Evolutionary conservation across 2,113 vertebrate species (phyloP), one percentile per base, ranked within the genome.

Genomic region (Synodontis membranacea): DNA sequence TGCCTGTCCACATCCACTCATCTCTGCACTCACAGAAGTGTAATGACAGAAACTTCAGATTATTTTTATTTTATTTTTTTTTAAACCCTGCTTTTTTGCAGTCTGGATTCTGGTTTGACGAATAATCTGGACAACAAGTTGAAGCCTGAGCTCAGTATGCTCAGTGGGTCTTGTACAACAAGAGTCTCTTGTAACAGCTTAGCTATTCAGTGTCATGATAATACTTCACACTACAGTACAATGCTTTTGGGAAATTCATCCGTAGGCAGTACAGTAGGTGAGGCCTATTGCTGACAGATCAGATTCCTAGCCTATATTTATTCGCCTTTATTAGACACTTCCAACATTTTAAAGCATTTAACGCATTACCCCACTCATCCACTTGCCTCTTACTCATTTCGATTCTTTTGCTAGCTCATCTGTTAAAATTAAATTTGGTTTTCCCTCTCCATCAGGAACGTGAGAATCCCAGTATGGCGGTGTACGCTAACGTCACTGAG

Each of bases 401-500:
- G 21, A 25, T 75, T 46, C 37, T 28, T 4, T n/a, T 25, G 9
- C 76, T 23, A 14, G 19, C 17, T 50, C 0, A 21, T 21, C 56
- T 12, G 3, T 1, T 79, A 37, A 37, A 21, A 4, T 52, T 17
- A 10, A 10, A 2, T 54, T 46, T 48, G 11, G 85, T 74, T 64
- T 56, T 86, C 34, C 64, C 3, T 25, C 68, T 46, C 8, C 88
- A 92, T 90, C 39, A 66, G 46, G 90, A 89, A 34, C 88, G 86
- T 50, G 91, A 83, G 48, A 86, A 87, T 78, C 90, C 91, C 42
- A 82, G 42, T 82, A 86, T 86, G 0, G 84, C 95, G 0, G 92
- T 97, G 90, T 98, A 97, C 28, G 95, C 93, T 56, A 98, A 97
- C 84, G 8, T 98, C 42, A 91, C 94, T 58, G 91, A 95, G 84